A percentile compares a stretch with the other conserved stretches of the same genome.
phyloP scores from a whole-genome alignment of 2,888 invertebrate species.

The Synanthedon formicaeformis region DNA sequence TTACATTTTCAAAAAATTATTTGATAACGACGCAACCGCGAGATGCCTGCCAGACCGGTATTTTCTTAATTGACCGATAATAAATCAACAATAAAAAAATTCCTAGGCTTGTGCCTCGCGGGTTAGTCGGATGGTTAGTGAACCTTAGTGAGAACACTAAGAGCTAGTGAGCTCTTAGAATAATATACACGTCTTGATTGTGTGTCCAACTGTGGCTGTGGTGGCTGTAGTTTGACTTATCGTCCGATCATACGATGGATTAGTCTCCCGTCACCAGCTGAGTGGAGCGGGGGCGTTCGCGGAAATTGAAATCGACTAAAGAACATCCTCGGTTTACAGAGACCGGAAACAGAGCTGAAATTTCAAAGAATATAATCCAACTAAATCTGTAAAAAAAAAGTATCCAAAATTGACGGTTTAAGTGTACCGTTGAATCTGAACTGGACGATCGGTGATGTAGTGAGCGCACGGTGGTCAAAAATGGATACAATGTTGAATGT shows the following conservation, averaged over 20 bases:
- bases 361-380: no score
- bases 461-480: slow-evolving; percentile 26
- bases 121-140: no score
- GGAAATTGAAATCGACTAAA: slow-evolving; percentile 3
- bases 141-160: no score
- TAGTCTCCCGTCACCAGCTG: neutral
- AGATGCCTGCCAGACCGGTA: no score
- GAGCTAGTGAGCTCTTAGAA: no score
- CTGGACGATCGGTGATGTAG: slow-evolving; percentile 53
- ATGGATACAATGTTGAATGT: slow-evolving; percentile 62
- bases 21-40: no score
- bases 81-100: no score
- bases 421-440: slow-evolving; percentile 37
- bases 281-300: slow-evolving; percentile 2
- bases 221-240: neutral
- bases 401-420: slow-evolving; percentile 18
- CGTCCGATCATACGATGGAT: neutral
- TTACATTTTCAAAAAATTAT: no score
- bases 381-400: neutral
- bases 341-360: no score
- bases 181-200: neutral
- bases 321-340: neutral
- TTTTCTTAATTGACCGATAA: no score
- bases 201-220: neutral
- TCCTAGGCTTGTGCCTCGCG: no score